Base-by-base conservation (phyloP, 2,888 invertebrate species). In the Trachelus troglodyta region DNA sequence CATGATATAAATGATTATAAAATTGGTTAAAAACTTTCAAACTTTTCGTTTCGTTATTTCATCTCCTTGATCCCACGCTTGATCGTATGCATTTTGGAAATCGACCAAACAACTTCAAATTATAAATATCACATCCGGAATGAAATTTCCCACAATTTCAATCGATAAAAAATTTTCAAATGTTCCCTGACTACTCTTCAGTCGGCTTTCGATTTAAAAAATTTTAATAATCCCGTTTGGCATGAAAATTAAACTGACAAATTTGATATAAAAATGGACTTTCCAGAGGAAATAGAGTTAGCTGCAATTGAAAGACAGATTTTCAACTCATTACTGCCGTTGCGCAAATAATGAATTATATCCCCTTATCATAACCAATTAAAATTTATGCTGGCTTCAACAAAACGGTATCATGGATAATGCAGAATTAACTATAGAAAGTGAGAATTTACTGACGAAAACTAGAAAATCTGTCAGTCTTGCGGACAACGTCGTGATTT, bases 11-110 rank as follows among this genome's bases (percentile, higher is more conserved):
- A 73, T 75, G 79, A 34, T 83, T 77, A 85, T 83, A 81, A 82
- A 82, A 82, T 86, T 85, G 83, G 84, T 82, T 84, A 85, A 83
- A 83, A 56, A 23, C 23, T 56, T 56, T 56, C 56, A 56, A 56
- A 15, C 9, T 15, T 23, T 23, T 56, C 9, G 9, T 56, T 56
- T 56, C 56, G 23, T 56, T 56, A 56, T 56, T 56, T 15, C 23
- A 23, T 56, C 9, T 56, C 56, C 56, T 56, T 56, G 23, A 23
- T 23, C 23, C 56, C 56, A 56, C 23, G 23, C 6, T 40, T 40
- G 6, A 6, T 40, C 40, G 1, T 40, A 23, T 15, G 40, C 23
- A 40, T 23, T 23, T 6, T 40, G 40, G 6, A 40, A 40, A 40
- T 40, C 15, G 6, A 15, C 23, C 1, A 23, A 23, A 15, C 40